Conservation (phyloP, 2,113 vertebrate genomes). For the Hydrolagus affinis region DNA sequence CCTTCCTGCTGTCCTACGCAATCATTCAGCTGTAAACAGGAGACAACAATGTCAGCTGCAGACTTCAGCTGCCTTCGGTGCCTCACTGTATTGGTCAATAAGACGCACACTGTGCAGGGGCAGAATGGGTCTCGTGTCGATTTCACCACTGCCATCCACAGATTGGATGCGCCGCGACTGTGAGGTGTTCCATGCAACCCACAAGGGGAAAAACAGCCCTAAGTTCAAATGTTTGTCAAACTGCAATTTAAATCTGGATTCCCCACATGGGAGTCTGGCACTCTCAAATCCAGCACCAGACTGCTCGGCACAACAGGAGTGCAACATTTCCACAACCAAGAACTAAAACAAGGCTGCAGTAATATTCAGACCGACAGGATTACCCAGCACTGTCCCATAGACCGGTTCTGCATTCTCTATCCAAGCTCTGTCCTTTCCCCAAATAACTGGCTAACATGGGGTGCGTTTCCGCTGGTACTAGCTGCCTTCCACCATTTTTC, state of each 20-base stretch:
- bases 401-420: neutral
- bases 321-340: neutral
- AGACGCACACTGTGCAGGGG: too few relatives aligned
- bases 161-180: neutral
- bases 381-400: neutral
- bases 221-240: neutral
- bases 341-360: neutral
- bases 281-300: neutral
- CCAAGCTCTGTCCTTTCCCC: too few relatives aligned
- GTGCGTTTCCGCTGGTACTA: too few relatives aligned
- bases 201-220: neutral
- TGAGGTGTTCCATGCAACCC: neutral
- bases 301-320: neutral
- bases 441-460: too few relatives aligned
- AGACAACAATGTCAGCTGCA: neutral
- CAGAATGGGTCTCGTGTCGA: too few relatives aligned
- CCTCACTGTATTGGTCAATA: neutral
- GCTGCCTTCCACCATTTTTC: too few relatives aligned
- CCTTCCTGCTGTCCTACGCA: neutral
- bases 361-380: neutral
- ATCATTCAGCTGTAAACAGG: neutral
- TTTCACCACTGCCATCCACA: neutral
- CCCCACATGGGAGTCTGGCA: neutral
- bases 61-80: neutral
- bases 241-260: neutral